phyloP scores from a whole-genome alignment of 2,888 invertebrate genomes.

The Troides oblongomaculatus region DNA sequence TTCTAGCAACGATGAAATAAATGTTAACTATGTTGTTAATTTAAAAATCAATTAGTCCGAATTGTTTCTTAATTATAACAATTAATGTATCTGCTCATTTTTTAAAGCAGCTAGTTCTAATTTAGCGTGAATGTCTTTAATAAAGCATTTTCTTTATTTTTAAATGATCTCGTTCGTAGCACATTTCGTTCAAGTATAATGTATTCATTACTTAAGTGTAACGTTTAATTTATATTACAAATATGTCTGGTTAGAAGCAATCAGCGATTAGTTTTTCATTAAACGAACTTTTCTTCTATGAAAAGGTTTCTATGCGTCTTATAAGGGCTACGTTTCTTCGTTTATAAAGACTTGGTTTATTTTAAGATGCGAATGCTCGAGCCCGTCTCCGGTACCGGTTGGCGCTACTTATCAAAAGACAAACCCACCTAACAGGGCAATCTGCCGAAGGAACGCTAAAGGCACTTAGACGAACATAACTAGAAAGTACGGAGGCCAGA shows the following conservation, averaged over 20 bases:
- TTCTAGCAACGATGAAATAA: not conserved
- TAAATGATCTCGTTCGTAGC: not conserved
- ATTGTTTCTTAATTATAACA: not conserved
- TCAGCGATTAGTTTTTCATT: conserved; percentile 14
- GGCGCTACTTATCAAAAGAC: conserved; percentile 31
- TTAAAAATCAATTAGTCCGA: conserved; percentile 1
- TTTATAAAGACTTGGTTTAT: conserved; percentile 27
- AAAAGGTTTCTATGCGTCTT: conserved; percentile 28
- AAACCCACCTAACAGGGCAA: conserved; percentile 30
- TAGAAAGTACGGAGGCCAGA: conserved; percentile 29
- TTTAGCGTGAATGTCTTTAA: not conserved
- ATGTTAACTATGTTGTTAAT: not conserved
- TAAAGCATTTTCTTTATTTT: not conserved
- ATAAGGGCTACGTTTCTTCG: conserved; percentile 29
- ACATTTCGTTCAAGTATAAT: not conserved
- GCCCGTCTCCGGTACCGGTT: conserved; percentile 30
- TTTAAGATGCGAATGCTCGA: conserved; percentile 28
- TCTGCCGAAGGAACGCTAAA: conserved; percentile 29
- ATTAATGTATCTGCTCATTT: not conserved
- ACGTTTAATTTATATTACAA: not conserved
- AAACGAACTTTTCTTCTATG: conserved; percentile 28
- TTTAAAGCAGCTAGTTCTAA: not conserved
- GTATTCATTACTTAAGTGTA: not conserved
- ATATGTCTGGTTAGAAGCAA: not conserved
- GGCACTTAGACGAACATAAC: conserved; percentile 29